phyloP scores from a whole-genome alignment of 2,113 vertebrate species.

The Kobus ellipsiprymnus region DNA sequence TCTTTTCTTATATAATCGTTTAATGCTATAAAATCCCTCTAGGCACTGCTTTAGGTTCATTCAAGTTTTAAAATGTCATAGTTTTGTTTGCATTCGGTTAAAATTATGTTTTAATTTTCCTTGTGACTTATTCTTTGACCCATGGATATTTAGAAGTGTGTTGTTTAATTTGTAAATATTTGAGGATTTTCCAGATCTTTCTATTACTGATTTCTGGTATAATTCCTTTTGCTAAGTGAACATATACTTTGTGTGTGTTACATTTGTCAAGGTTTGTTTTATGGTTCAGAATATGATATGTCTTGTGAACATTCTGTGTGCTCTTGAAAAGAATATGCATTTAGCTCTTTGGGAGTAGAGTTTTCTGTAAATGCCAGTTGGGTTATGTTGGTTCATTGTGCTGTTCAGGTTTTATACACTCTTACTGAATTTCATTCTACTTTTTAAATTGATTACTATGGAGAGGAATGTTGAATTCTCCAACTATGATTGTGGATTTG shows the following conservation, averaged over 20 bases:
- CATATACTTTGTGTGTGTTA: neutral
- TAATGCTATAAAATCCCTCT: neutral
- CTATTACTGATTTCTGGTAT: neutral
- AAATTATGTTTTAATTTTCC: neutral
- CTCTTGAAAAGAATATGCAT: neutral
- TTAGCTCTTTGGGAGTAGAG: neutral
- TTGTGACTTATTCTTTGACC: neutral
- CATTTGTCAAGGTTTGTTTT: neutral
- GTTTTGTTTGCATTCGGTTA: constrained; percentile 13
- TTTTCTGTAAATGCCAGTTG: neutral
- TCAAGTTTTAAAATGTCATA: neutral
- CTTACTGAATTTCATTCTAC: neutral
- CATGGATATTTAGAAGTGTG: neutral
- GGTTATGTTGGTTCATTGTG: neutral
- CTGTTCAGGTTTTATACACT: neutral
- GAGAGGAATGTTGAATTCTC: neutral
- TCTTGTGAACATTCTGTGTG: neutral
- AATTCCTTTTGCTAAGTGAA: neutral
- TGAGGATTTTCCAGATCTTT: neutral
- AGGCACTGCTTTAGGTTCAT: neutral
- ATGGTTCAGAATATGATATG: neutral
- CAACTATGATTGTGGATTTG: neutral
- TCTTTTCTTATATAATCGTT: neutral
- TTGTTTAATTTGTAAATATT: neutral
- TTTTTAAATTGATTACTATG: neutral